A percentile compares a stretch with the other conserved stretches of the same genome.
Evolutionary conservation across 1,140 invertebrate species (phyloP).

Genomic region (Sinonovacula constricta): DNA sequence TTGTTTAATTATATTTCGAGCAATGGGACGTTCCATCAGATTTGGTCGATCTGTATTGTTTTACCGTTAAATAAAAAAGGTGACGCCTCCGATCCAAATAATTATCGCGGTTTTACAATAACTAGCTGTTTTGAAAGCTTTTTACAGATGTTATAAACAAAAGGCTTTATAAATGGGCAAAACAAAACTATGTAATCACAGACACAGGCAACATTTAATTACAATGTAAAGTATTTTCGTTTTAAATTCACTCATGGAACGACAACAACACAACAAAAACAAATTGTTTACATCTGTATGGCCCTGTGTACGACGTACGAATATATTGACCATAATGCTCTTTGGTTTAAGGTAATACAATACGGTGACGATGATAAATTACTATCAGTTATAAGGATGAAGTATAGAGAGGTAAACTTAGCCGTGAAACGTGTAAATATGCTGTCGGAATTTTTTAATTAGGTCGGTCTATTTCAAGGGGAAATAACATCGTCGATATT

Average conservation of each 20-base stretch:
- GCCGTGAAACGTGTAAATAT: not conserved
- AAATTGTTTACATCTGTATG: not conserved
- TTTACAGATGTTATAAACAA: conserved; percentile 20
- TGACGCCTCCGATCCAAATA: conserved; percentile 1
- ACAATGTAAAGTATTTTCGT: not conserved
- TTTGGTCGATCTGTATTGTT: conserved; percentile 8
- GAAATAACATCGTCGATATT: not conserved
- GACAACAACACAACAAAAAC: not conserved
- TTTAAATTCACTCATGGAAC: not conserved
- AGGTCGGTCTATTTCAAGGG: not conserved
- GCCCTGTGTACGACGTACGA: not conserved
- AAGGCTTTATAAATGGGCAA: no score
- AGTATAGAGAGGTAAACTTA: not conserved
- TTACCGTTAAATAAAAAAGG: conserved; percentile 14
- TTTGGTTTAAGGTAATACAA: not conserved
- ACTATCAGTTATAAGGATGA: not conserved
- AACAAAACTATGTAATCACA: not conserved
- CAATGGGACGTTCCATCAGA: not conserved
- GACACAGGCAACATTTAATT: not conserved
- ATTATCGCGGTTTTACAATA: conserved; percentile 11
- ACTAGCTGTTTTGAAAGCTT: conserved; percentile 3
- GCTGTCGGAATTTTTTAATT: not conserved
- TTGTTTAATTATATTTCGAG: conserved; percentile 3
- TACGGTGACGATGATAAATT: not conserved
- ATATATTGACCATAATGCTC: no score